Evolutionary conservation across 2,113 vertebrate species (phyloP).

Genomic region (Myocastor coypus): DNA sequence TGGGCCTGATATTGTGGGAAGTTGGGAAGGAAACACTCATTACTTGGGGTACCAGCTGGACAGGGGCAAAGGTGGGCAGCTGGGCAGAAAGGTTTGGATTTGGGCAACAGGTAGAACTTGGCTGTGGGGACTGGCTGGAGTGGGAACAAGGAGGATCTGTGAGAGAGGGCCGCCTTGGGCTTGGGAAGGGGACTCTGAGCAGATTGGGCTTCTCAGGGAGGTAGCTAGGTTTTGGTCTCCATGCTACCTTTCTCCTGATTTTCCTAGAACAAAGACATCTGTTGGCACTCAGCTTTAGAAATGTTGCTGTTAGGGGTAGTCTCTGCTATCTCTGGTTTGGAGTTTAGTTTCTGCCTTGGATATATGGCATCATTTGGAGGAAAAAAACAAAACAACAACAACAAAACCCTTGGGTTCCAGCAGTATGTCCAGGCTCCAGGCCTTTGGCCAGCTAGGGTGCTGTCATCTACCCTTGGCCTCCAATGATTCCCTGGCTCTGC

Average conservation of each 20-base stretch:
- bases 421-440: not conserved
- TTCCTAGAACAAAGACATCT: not conserved
- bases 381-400: conserved; percentile 40
- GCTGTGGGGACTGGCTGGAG: not conserved
- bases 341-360: conserved; percentile 18
- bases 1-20: not conserved
- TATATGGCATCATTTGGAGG: not conserved
- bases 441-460: not conserved
- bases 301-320: not conserved
- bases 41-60: not conserved
- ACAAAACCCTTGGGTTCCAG: not conserved
- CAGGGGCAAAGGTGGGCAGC: not conserved
- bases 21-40: not conserved
- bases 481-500: not conserved
- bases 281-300: not conserved
- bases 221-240: not conserved
- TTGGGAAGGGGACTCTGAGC: not conserved
- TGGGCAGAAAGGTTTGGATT: conserved; percentile 54
- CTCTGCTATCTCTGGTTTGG: not conserved
- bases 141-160: not conserved
- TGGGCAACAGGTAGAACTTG: conserved; percentile 42
- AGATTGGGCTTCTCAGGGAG: not conserved
- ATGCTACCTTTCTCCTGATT: not conserved
- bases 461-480: not conserved
- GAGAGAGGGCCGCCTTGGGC: not conserved